Evolutionary conservation across 2,888 invertebrate species (phyloP), one percentile per base, ranked within the genome.

Genomic region (Drosophila aldrichi): DNA sequence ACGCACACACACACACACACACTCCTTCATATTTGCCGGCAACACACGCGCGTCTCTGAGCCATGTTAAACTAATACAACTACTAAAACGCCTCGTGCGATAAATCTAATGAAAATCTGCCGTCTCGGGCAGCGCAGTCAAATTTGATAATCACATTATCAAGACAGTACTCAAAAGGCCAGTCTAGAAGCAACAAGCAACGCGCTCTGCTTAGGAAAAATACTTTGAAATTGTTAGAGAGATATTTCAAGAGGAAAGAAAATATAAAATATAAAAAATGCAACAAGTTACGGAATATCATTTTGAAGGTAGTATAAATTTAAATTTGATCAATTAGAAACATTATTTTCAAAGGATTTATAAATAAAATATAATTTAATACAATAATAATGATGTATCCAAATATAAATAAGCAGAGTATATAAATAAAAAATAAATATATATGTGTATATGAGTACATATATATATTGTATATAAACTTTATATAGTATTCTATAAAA

Each of bases 221-320:
- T 16, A 38, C 0, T 43, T 43, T n/a, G 0, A 36, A n/a, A 25
- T 29, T 38, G 3, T 4, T 40, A 20, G n/a, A 6, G 6, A 29
- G 29, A 38, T 29, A 36, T 36, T 9, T 12, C 9, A 52, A 25
- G 14, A 12, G 18, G 8, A 43, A 5, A 22, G 3, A 20, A 38
- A n/a, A n/a, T 34, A 52, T 0, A 3, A 18, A 34, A 34, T 34
- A 29, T 5, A 34, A 71, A 71, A 80, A 64, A 89, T 86, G 86
- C 80, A 74, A 25, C 72, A 78, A 68, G 62, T 91, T 5, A 87
- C 83, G 32, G 92, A 92, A 77, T 92, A 92, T 82, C 82, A 88
- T 69, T 92, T 92, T 72, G 91, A 91, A 88, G 92, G 92, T 92
- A 63, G 18, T 36, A 3, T 44, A 3, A 18, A 44, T 6, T 36